phyloP scores from a whole-genome alignment of 2,797 vertebrate genomes.

The Eulemur rubriventer region DNA sequence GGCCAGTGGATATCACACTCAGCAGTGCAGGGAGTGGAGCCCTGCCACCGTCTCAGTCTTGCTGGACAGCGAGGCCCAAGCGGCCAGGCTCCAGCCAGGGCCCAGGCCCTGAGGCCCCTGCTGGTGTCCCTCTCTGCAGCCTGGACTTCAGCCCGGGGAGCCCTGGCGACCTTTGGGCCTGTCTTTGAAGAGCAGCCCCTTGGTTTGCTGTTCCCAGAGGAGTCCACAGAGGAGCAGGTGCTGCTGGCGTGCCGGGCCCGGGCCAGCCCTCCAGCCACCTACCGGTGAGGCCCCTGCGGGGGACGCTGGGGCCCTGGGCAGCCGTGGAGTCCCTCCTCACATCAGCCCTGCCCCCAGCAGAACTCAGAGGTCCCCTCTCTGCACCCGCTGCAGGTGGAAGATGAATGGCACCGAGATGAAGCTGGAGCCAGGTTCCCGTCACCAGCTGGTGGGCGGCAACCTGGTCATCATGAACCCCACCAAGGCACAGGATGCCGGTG shows the following conservation, averaged over 20 bases:
- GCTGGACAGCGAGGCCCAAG: accelerated
- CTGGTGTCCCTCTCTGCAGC: slow-evolving; percentile 82
- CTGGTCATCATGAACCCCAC: slow-evolving; percentile 93
- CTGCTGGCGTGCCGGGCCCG: slow-evolving; percentile 92
- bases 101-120: not conserved
- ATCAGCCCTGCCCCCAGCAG: not conserved
- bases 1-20: too few species aligned
- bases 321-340: accelerated
- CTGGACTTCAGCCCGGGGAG: slow-evolving; percentile 87
- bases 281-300: slow-evolving; percentile 86
- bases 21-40: not conserved
- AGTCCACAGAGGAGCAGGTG: slow-evolving; percentile 93
- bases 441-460: slow-evolving; percentile 93
- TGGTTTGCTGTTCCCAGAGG: slow-evolving; percentile 94
- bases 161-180: slow-evolving; percentile 90
- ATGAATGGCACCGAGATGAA: slow-evolving; percentile 94
- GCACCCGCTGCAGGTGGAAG: slow-evolving; percentile 90
- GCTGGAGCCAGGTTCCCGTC: slow-evolving; percentile 89
- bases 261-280: slow-evolving; percentile 93
- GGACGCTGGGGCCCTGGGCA: not conserved
- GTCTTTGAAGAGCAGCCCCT: slow-evolving; percentile 96
- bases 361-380: not conserved
- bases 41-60: accelerated
- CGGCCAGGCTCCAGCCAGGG: not conserved
- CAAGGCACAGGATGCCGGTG: slow-evolving; percentile 90